Percentiles rank a stretch among this genome's conserved stretches.
Evolutionary conservation across 2,888 invertebrate genomes (phyloP).

Genomic region (Volucella inflata): DNA sequence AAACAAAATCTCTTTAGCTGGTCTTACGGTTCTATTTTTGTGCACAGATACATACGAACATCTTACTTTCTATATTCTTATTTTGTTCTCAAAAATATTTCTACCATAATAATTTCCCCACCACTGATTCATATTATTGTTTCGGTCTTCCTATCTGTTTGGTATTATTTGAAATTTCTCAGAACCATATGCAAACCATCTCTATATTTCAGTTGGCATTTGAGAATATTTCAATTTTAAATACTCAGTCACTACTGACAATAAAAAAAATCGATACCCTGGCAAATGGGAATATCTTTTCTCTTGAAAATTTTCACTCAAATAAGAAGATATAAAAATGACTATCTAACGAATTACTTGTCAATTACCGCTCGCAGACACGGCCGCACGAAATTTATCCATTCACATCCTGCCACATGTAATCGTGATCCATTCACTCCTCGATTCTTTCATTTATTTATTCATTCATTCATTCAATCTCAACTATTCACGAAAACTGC

Average conservation of each 20-base stretch:
- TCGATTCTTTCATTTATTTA: slow-evolving; percentile 17
- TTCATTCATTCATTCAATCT: slow-evolving; percentile 34
- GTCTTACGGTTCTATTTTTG: too few species aligned
- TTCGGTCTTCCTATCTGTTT: too few species aligned
- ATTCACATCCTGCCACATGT: not conserved
- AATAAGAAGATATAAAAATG: not conserved
- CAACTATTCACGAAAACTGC: slow-evolving; percentile 28
- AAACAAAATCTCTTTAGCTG: too few species aligned
- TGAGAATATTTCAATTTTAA: not conserved
- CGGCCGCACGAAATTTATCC: too few species aligned
- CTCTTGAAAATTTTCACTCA: not conserved
- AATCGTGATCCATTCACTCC: slow-evolving; percentile 7
- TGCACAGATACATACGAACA: too few species aligned
- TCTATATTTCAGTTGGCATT: too few species aligned
- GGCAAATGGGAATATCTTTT: not conserved
- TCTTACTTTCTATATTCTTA: too few species aligned
- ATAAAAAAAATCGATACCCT: not conserved
- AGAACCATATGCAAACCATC: too few species aligned
- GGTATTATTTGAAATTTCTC: too few species aligned
- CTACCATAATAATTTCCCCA: too few species aligned
- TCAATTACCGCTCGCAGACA: not conserved
- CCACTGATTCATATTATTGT: too few species aligned
- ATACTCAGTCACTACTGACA: not conserved
- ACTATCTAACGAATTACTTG: not conserved
- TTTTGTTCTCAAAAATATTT: too few species aligned